These are phyloP conservation scores for Willisornis vidua DNA, from an alignment of 2,113 vertebrate species.

Conservation along the genomic window DNA sequence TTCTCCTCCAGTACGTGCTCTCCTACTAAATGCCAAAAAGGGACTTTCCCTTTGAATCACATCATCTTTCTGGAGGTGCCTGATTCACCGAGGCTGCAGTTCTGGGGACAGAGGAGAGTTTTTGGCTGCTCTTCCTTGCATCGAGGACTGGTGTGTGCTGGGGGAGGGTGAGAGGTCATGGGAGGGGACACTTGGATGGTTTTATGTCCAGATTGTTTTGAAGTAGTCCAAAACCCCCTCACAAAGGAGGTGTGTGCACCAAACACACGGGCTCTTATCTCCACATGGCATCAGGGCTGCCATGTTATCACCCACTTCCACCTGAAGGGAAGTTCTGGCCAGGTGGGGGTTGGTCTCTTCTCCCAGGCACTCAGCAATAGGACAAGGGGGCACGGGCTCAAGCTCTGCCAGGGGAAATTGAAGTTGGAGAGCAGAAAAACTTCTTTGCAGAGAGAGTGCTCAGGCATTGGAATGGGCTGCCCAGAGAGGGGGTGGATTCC, in stretches of 20 bases:
- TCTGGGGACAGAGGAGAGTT: neutral
- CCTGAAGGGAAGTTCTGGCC: too few species aligned
- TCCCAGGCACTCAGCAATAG: too few species aligned
- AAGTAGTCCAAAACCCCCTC: neutral
- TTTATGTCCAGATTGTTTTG: neutral
- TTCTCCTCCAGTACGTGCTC: neutral
- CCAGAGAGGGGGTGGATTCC: too few species aligned
- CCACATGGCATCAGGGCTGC: fast-evolving
- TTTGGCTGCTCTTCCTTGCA: neutral
- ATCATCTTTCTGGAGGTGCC: neutral
- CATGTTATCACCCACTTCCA: fast-evolving
- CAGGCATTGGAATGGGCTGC: too few species aligned
- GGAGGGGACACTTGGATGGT: neutral
- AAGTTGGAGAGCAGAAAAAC: too few species aligned
- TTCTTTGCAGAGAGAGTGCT: too few species aligned
- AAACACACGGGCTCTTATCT: fast-evolving
- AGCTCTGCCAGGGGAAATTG: too few species aligned
- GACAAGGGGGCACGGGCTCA: too few species aligned
- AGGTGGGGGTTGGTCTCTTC: too few species aligned
- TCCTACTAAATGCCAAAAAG: neutral
- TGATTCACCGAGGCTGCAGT: neutral
- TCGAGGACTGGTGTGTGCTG: fast-evolving
- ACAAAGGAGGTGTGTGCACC: neutral
- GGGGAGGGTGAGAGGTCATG: neutral
- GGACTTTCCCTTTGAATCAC: neutral